A percentile compares a stretch with the other conserved stretches of the same genome.
Conservation (phyloP, 2,888 invertebrate genomes). For the Pachliopta kotzebuea region DNA sequence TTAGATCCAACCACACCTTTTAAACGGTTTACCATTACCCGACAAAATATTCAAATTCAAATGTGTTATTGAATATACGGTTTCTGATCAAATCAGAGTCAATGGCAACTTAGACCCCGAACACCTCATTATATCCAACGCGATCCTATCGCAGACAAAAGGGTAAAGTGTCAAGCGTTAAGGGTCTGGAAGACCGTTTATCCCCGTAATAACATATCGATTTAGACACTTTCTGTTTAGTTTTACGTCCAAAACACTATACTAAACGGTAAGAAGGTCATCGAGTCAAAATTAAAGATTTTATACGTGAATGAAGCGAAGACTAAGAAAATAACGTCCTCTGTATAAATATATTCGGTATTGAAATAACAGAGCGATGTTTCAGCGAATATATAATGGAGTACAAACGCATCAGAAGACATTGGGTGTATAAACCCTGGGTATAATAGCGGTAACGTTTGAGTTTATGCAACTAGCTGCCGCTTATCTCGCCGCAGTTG, state of each 20-base stretch:
- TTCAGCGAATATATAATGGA: conserved; percentile 30
- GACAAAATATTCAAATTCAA: conserved; percentile 4
- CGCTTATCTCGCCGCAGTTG: conserved; percentile 23
- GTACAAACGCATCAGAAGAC: conserved; percentile 39
- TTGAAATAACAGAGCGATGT: not conserved
- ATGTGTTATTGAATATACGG: conserved; percentile 23
- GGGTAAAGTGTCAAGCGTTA: conserved; percentile 33
- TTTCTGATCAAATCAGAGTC: conserved; percentile 15
- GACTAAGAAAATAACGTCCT: too few relatives aligned
- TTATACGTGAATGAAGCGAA: not conserved
- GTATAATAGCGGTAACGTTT: conserved; percentile 45
- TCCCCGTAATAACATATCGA: conserved; percentile 34
- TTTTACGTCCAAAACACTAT: not conserved
- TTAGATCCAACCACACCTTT: not conserved
- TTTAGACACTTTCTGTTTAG: conserved; percentile 13
- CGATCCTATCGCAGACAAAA: conserved; percentile 32
- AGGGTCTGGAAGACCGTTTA: conserved; percentile 33
- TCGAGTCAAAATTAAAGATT: not conserved
- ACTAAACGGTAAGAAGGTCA: not conserved
- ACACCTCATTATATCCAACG: conserved; percentile 30
- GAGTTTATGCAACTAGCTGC: conserved; percentile 46
- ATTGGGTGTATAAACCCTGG: conserved; percentile 52
- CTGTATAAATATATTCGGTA: not conserved
- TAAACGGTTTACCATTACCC: not conserved
- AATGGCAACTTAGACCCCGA: conserved; percentile 13